phyloP scores from a whole-genome alignment of 2,888 invertebrate species.

The Rhyacophila evoluta region DNA sequence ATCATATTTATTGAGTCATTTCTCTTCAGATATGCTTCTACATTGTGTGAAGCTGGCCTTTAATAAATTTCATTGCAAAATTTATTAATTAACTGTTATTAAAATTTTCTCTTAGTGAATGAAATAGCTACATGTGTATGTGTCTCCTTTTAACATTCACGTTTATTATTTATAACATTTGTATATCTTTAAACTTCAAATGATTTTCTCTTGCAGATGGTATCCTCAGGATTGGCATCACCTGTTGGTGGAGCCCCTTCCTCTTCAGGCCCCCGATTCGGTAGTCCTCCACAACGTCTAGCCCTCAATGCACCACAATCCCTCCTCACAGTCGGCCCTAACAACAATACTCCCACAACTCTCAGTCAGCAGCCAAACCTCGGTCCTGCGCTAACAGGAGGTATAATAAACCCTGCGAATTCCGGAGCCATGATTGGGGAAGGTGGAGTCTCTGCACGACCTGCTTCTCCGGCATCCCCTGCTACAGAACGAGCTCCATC shows the following conservation, averaged over 20 bases:
- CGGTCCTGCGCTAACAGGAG: neutral
- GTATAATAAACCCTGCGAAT: neutral
- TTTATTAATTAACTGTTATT: too few relatives aligned
- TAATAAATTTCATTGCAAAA: too few relatives aligned
- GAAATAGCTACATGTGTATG: too few relatives aligned
- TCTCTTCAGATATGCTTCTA: too few relatives aligned
- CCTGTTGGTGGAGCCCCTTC: slow-evolving; percentile 47
- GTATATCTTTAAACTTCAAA: neutral
- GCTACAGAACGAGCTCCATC: slow-evolving; percentile 38
- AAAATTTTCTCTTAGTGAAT: too few relatives aligned
- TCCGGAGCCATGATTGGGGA: slow-evolving; percentile 33
- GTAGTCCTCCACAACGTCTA: slow-evolving; percentile 51
- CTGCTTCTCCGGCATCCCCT: slow-evolving; percentile 49
- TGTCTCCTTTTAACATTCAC: too few relatives aligned
- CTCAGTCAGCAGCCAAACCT: neutral
- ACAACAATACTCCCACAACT: neutral
- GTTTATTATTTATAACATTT: neutral
- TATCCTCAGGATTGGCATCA: slow-evolving; percentile 52
- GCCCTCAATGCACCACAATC: slow-evolving; percentile 34
- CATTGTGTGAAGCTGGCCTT: too few relatives aligned
- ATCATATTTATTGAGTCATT: too few relatives aligned
- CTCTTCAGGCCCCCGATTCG: slow-evolving; percentile 43
- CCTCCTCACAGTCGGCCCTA: slow-evolving; percentile 30
- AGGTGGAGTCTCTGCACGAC: slow-evolving; percentile 39
- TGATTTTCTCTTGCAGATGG: slow-evolving; percentile 48